Base-by-base conservation (phyloP, 2,797 vertebrate species). In the Sebastes alutus region DNA sequence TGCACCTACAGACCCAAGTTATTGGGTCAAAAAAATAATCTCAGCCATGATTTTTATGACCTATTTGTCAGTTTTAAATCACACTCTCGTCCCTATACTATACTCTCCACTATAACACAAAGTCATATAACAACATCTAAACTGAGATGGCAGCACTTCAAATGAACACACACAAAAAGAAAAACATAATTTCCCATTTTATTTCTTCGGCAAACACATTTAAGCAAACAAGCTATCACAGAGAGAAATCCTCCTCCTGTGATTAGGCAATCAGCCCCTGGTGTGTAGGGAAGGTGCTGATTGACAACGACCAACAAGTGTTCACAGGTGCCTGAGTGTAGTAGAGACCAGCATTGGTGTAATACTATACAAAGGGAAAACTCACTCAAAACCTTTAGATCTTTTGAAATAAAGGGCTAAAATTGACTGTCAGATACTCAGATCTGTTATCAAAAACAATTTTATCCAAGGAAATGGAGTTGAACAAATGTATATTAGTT, bases 301-400 rank as follows among this genome's bases (percentile, higher is more conserved):
- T 7, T 7, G 4, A 16, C 52, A 38, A 38, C 6, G 16, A 27
- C 9, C 54, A 38, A 2, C 29, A 2, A n/a, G 49, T 52, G 0
- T n/a, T 52, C 49, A n/a, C 49, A n/a, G 49, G 0, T 2, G 16
- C 16, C 7, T 7, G 42, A 46, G 16, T 46, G 16, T 0, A 46
- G 14, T 46, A 46, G 42, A 46, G 42, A 46, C 42, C 42, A 46
- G 16, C 0, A 42, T 16, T 46, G 42, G 16, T 18, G 1, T 18
- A 18, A 1, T 46, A 46, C 14, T 18, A 46, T 11, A 0, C 42
- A 46, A 46, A 7, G 42, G 0, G 16, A 46, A 46, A 46, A 46
- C 0, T 46, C 42, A 54, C 7, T 54, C 49, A n/a, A 54, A 54
- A 54, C 20, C 2, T 54, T 54, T 9, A 22, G 46, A 20, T 49